Evolutionary conservation across 2,113 vertebrate species (phyloP), one percentile per base, ranked within the genome.

Genomic region (Acrocephalus kingi): DNA sequence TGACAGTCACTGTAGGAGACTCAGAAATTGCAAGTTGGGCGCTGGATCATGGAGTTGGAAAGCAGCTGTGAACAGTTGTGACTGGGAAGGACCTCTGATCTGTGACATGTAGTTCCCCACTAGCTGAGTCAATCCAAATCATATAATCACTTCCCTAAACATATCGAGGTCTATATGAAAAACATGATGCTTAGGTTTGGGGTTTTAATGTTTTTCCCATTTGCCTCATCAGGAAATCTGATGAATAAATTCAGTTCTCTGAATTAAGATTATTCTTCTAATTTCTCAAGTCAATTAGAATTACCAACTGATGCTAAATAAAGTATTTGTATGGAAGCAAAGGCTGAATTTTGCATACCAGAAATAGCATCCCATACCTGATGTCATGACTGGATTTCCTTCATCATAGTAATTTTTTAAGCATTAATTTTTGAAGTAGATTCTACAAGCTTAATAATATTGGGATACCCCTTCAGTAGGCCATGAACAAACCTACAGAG

Each of bases 151-250:
- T 59, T 88, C 16, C 11, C 27, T 79, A 64, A 75, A 56, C 6
- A 41, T 48, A 54, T 10, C 21, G 17, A 90, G 39, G 17, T 10
- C 62, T 79, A 56, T 22, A 21, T 52, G 28, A 76, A 64, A 84
- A 71, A 30, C 24, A 58, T 0, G 1, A n/a, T 21, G 2, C 25
- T 64, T 52, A 12, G 1, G 3, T 1, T 11, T 68, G 15, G 9
- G 0, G 4, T 37, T 93, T 67, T 51, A 9, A 15, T 30, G 3
- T 5, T 79, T 78, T 63, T 55, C 6, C 20, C 5, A 49, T 28
- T 68, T 92, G 14, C 4, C 3, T 93, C 11, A 33, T 64, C 16
- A 68, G n/a, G 28, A 88, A 88, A 88, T 35, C 7, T 76, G 18
- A n/a, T 51, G 1, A 75, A 59, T 19, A 75, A 72, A 9, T 24